Conservation (phyloP, 2,888 invertebrate species). For the Ganaspis brasiliensis region DNA sequence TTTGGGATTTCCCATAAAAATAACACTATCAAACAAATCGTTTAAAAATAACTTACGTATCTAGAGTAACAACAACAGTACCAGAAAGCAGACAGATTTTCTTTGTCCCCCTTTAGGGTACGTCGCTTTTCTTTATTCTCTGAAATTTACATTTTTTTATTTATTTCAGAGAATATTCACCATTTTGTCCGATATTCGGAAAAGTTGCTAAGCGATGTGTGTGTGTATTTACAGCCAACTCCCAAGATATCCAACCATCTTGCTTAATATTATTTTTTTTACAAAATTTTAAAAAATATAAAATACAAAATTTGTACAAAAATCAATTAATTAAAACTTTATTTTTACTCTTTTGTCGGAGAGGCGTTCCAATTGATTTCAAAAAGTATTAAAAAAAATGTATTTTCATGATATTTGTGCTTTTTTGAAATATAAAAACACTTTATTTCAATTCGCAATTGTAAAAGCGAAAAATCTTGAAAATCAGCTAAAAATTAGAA, state of each 20-base stretch:
- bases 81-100: slow-evolving; percentile 63
- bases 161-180: neutral
- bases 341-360: too few relatives aligned
- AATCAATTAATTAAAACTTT: too few relatives aligned
- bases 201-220: slow-evolving; percentile 31
- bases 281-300: too few relatives aligned
- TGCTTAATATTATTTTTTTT: neutral
- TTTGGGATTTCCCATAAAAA: slow-evolving; percentile 53
- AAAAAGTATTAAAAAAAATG: too few relatives aligned
- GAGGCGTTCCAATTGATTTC: too few relatives aligned
- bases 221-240: slow-evolving; percentile 29
- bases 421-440: too few relatives aligned
- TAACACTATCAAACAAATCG: slow-evolving; percentile 60
- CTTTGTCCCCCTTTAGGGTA: slow-evolving; percentile 48
- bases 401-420: too few relatives aligned
- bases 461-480: too few relatives aligned
- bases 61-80: slow-evolving; percentile 69
- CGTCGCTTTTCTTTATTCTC: neutral
- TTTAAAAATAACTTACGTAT: slow-evolving; percentile 65
- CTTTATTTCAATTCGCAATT: too few relatives aligned
- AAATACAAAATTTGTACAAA: too few relatives aligned
- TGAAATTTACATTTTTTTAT: slow-evolving; percentile 10
- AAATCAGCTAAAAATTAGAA: too few relatives aligned
- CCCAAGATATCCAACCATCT: slow-evolving; percentile 2
- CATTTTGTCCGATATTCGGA: slow-evolving; percentile 5